Base-by-base conservation (phyloP, 2,888 invertebrate species). In the Drosophila fulvimacula region DNA sequence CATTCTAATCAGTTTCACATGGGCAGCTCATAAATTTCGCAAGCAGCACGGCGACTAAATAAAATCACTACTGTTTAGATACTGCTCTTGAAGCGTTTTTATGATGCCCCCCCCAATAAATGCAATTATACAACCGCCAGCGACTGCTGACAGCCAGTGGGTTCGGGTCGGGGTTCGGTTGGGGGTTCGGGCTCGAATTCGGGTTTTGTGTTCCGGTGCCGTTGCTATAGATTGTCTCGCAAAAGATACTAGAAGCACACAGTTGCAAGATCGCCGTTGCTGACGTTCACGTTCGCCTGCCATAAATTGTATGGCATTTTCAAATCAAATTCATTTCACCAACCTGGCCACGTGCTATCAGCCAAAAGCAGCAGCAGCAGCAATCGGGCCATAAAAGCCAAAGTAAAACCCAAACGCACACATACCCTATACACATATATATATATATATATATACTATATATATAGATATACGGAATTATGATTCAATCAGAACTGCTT, bases 41-140 rank as follows among this genome's bases (percentile, higher is more conserved):
- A 74, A 74, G 65, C 66, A 51, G 46, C 55, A 44, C 58, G 70
- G 63, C 79, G 80, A 74, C 80, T 65, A 83, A 82, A 79, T 78
- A 69, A 87, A 88, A 88, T 88, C 90, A 88, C 88, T 90, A 90
- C 87, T 88, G 88, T 90, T 83, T 88, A 88, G 83, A 83, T 88
- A 83, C 86, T 77, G 83, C 80, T 85, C 85, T 88, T 84, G 61
- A 83, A 79, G 73, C 79, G 66, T 27, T 83, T 89, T 89, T 88
- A 85, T 73, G 79, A 81, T 78, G 72, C 67, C 80, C 76, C 76
- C n/a, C 77, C 46, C 30, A 48, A 89, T 88, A 88, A 89, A 89
- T 86, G 84, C 89, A 85, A 89, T 87, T 89, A 87, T 89, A 87
- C 88, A 89, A 88, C 82, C 73, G 39, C 73, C 73, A 39, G 9